phyloP scores from a whole-genome alignment of 2,113 vertebrate genomes.

The Megaceryle maxima region DNA sequence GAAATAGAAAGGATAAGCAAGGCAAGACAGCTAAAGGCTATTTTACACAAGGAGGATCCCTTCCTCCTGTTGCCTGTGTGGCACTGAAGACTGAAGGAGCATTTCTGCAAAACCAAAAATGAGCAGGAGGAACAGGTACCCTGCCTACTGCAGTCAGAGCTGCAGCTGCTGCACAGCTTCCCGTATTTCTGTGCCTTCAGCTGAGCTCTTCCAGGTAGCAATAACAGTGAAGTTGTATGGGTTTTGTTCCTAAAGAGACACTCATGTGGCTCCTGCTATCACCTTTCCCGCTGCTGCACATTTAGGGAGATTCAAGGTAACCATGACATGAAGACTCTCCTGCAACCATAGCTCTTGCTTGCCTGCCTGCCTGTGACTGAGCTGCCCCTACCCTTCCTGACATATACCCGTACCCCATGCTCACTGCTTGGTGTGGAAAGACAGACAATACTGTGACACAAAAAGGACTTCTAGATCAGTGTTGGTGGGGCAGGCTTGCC shows the following conservation, averaged over 20 bases:
- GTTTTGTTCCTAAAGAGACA: not conserved
- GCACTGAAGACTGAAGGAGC: not conserved
- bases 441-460: not conserved
- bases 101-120: not conserved
- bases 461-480: not conserved
- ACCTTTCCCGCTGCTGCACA: not conserved
- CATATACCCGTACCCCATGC: accelerated
- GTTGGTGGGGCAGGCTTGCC: not conserved
- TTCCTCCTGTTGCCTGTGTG: not conserved
- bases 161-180: not conserved
- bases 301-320: not conserved
- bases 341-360: not conserved
- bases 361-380: not conserved
- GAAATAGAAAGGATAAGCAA: not conserved
- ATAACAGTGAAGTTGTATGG: accelerated
- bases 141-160: not conserved
- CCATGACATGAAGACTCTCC: not conserved
- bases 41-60: not conserved
- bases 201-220: not conserved
- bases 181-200: not conserved
- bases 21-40: not conserved
- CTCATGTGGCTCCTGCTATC: not conserved
- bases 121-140: not conserved
- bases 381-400: not conserved
- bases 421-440: not conserved